These are phyloP conservation scores for Mythimna pallens DNA, from an alignment of 2,888 invertebrate species.

Conservation along the genomic window DNA sequence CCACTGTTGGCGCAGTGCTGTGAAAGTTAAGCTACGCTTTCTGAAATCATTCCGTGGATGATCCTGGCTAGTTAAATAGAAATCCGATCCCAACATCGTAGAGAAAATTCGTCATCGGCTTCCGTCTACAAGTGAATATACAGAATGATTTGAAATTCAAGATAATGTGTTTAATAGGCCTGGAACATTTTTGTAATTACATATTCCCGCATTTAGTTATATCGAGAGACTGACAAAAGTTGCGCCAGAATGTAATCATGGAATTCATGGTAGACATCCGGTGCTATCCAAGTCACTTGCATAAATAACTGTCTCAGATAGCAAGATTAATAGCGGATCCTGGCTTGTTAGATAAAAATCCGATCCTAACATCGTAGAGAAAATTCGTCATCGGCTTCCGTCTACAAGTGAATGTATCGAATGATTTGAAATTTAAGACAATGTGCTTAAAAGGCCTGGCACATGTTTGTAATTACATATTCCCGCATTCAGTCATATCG, in stretches of 20 bases:
- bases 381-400: too few species aligned
- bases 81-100: too few species aligned
- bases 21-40: too few species aligned
- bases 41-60: too few species aligned
- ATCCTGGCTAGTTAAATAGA: too few species aligned
- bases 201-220: background rate
- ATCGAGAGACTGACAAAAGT: background rate
- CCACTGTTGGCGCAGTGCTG: too few species aligned
- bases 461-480: slow-evolving; percentile 4
- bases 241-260: slow-evolving; percentile 18
- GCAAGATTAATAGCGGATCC: too few species aligned
- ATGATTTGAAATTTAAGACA: background rate
- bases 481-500: background rate
- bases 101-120: too few species aligned
- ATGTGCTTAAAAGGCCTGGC: background rate
- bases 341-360: too few species aligned
- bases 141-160: background rate
- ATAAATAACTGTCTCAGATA: slow-evolving; percentile 19
- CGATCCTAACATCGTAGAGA: too few species aligned
- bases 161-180: background rate
- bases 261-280: slow-evolving; percentile 14
- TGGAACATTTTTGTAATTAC: slow-evolving; percentile 2
- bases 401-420: background rate
- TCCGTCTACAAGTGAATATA: background rate
- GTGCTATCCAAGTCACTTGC: slow-evolving; percentile 14